A percentile compares a stretch with the other conserved stretches of the same genome.
Evolutionary conservation across 2,888 invertebrate species (phyloP).

Genomic region (Thymelicus lineola): DNA sequence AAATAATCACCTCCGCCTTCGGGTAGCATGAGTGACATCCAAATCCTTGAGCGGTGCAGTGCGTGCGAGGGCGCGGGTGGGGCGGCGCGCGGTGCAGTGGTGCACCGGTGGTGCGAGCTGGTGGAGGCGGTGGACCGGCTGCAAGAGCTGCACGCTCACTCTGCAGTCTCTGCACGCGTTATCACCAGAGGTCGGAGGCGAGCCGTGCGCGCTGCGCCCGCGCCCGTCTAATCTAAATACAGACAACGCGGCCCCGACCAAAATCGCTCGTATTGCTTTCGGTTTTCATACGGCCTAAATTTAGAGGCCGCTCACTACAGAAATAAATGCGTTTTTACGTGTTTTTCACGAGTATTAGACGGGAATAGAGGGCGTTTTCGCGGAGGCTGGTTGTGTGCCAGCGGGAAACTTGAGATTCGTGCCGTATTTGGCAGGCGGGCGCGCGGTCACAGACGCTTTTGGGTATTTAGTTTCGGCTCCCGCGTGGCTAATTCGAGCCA

Average conservation of each 20-base stretch:
- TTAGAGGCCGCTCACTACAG: slow-evolving; percentile 81
- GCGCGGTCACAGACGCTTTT: slow-evolving; percentile 71
- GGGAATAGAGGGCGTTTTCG: slow-evolving; percentile 74
- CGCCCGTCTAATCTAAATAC: slow-evolving; percentile 79
- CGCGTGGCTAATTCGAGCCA: slow-evolving; percentile 48
- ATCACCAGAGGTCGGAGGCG: slow-evolving; percentile 48
- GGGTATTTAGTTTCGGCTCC: slow-evolving; percentile 77
- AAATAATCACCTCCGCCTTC: slow-evolving; percentile 77
- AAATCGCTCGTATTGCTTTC: slow-evolving; percentile 83
- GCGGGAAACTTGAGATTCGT: slow-evolving; percentile 81
- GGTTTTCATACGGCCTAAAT: slow-evolving; percentile 83
- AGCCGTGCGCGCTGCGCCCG: slow-evolving; percentile 57
- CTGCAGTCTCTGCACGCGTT: slow-evolving; percentile 40
- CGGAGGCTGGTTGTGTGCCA: slow-evolving; percentile 64
- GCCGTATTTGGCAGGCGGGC: slow-evolving; percentile 80
- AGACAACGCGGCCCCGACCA: slow-evolving; percentile 80
- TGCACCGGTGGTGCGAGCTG: slow-evolving; percentile 40
- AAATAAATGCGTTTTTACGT: slow-evolving; percentile 84
- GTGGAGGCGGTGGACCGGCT: slow-evolving; percentile 11
- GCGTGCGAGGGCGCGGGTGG: slow-evolving; percentile 40
- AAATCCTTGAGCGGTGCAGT: slow-evolving; percentile 51
- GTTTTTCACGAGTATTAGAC: slow-evolving; percentile 73
- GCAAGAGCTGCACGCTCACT: slow-evolving; percentile 35
- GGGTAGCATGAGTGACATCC: slow-evolving; percentile 81
- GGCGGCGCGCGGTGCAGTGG: slow-evolving; percentile 45